Conservation (phyloP, 1,140 invertebrate genomes). For the Planococcus citri region DNA sequence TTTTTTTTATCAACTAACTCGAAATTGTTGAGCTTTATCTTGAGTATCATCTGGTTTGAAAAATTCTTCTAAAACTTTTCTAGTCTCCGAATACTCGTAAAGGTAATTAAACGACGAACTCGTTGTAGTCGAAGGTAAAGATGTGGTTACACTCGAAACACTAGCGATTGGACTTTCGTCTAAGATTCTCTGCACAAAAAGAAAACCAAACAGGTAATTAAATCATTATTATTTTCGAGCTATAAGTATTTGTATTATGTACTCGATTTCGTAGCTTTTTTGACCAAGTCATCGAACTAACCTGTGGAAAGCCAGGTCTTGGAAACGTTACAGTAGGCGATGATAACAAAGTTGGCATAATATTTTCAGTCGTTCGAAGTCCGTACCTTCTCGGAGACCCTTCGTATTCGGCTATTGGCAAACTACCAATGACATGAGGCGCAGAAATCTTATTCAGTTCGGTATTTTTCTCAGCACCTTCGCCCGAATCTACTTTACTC, state of each 20-base stretch:
- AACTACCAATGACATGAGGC: slow-evolving; percentile 67
- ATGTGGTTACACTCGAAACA: slow-evolving; percentile 38
- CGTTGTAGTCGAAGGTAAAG: slow-evolving; percentile 24
- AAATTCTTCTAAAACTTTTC: slow-evolving; percentile 82
- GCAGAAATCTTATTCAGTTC: neutral
- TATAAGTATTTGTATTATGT: too few species aligned
- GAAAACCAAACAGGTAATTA: too few species aligned
- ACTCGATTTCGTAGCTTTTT: too few species aligned
- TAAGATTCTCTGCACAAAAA: slow-evolving; percentile 28
- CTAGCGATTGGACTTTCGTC: slow-evolving; percentile 33
- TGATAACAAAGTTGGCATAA: slow-evolving; percentile 41
- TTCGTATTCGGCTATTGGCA: slow-evolving; percentile 82
- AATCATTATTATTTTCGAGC: too few species aligned
- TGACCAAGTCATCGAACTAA: too few species aligned
- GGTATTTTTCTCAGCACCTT: slow-evolving; percentile 3
- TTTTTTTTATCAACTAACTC: slow-evolving; percentile 34
- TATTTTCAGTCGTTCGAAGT: slow-evolving; percentile 35
- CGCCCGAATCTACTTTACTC: neutral
- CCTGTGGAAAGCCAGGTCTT: slow-evolving; percentile 55
- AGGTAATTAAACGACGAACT: slow-evolving; percentile 61
- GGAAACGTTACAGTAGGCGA: slow-evolving; percentile 53
- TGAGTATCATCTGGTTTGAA: slow-evolving; percentile 57
- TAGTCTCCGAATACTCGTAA: slow-evolving; percentile 80
- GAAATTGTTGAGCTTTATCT: slow-evolving; percentile 36
- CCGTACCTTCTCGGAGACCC: slow-evolving; percentile 80